Evolutionary conservation across 2,113 vertebrate genomes (phyloP).

Genomic region (Colaptes auratus): DNA sequence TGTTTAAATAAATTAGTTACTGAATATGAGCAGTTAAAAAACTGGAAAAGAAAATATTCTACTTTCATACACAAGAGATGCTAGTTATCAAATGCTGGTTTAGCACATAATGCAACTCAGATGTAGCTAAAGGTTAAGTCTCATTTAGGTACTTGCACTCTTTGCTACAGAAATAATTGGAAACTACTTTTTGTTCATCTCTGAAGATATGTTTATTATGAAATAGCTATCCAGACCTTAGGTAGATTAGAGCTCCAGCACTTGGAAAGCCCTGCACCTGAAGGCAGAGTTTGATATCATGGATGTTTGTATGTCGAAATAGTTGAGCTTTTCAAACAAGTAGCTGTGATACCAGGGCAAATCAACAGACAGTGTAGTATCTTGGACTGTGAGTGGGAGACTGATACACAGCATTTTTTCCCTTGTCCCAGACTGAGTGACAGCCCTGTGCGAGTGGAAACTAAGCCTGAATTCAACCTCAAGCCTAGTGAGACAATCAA

Average conservation of each 20-base stretch:
- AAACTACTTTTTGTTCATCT: background rate
- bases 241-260: background rate
- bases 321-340: background rate
- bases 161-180: background rate
- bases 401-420: background rate
- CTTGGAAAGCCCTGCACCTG: background rate
- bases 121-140: background rate
- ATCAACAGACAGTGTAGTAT: background rate
- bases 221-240: background rate
- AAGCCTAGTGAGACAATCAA: background rate
- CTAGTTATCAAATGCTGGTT: background rate
- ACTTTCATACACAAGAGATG: background rate
- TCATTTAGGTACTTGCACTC: background rate
- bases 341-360: background rate
- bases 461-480: background rate
- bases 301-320: background rate
- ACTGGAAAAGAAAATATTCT: background rate
- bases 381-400: background rate
- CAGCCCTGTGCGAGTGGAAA: background rate
- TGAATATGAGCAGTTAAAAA: background rate
- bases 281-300: background rate
- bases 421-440: background rate
- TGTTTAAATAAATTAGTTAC: background rate
- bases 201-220: background rate
- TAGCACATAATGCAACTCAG: background rate